Evolutionary conservation across 2,888 invertebrate genomes (phyloP), one percentile per base, ranked within the genome.

Genomic region (Lithophane ornitopus): DNA sequence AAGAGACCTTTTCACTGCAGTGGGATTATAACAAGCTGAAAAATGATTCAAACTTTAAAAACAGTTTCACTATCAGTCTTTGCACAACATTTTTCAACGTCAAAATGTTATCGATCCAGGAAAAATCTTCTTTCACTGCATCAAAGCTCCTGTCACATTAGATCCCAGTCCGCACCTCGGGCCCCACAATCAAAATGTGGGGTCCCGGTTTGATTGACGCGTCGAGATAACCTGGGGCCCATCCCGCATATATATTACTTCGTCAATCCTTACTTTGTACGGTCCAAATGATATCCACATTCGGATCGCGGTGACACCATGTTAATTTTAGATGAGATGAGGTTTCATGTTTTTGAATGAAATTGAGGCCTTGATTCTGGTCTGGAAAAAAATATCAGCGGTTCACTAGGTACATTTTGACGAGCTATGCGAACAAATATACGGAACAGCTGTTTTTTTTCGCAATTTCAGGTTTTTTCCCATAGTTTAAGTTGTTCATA

Each of bases 211-310:
- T 85, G 85, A 87, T 81, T 82, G 90, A 89, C 89, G 73, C 68
- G 65, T 61, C 58, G 74, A 88, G 90, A 90, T 89, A 89, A 85
- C 88, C 86, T 85, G 84, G 84, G 82, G 70, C 58, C 82, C 67
- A 83, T 69, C 82, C 86, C 81, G 87, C 86, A 89, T 91, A 91
- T 91, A 92, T 90, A 92, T 91, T 90, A 91, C 88, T 81, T 89
- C 79, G 78, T 82, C 79, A 80, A 78, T 81, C 85, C 78, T 73
- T 69, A 75, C 78, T 85, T 81, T 81, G 78, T 81, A 62, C 14
- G 7, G 71, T 76, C 72, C 84, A 78, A 84, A 86, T 86, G 82
- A 78, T 81, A 85, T 87, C 85, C 82, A 72, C 66, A 80, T 80
- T 87, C 66, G 76, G 70, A 79, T 79, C 73, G 49, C 56, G 76